A percentile compares a stretch with the other conserved stretches of the same genome.
phyloP scores from a whole-genome alignment of 2,797 vertebrate genomes.

The Myotis findleyi region DNA sequence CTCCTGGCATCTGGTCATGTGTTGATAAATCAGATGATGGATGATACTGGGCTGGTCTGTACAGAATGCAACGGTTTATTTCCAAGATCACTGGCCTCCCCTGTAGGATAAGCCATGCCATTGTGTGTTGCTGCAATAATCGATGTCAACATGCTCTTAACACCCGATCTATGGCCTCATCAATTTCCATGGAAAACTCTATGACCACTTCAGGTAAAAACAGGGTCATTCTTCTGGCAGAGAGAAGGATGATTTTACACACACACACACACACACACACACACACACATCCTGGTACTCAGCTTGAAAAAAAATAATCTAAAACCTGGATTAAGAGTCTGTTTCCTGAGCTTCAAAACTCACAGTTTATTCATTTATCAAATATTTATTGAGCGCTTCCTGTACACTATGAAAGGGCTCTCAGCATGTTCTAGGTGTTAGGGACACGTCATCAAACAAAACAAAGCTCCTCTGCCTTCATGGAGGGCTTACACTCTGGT shows the following conservation, averaged over 20 bases:
- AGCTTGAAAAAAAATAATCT: slow-evolving; percentile 40
- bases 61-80: not conserved
- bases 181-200: not conserved
- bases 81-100: not conserved
- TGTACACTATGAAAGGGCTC: not conserved
- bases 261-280: too few relatives aligned
- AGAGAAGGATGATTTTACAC: too few relatives aligned
- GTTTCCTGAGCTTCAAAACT: slow-evolving; percentile 8
- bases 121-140: accelerated
- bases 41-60: accelerated
- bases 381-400: slow-evolving; percentile 59
- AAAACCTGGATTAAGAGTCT: slow-evolving; percentile 39
- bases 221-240: not conserved
- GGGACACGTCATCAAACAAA: not conserved
- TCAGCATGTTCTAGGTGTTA: not conserved
- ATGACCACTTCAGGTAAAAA: not conserved
- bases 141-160: accelerated
- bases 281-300: not conserved
- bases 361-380: slow-evolving; percentile 21
- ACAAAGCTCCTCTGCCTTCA: not conserved
- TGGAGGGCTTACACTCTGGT: accelerated
- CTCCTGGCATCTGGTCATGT: not conserved
- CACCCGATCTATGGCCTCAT: not conserved
- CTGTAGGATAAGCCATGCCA: not conserved
- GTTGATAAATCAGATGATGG: not conserved